Evolutionary conservation across 2,113 vertebrate species (phyloP), one percentile per base, ranked within the genome.

Genomic region (Prunella himalayana): DNA sequence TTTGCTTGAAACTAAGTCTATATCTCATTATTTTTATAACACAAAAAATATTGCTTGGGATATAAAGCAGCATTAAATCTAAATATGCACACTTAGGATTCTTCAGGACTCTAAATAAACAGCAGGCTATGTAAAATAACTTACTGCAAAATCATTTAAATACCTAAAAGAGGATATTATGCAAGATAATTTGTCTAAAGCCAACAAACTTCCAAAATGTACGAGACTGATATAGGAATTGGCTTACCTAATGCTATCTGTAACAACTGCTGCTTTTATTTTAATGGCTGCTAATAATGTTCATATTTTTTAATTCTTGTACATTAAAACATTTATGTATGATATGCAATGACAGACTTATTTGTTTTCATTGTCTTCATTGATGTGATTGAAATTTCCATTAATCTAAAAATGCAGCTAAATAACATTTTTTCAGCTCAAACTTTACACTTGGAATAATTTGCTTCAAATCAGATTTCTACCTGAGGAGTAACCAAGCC

Each of bases 11-110:
- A 92, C 64, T 64, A 86, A 75, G 76, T 57, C 88, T 92, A 61
- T 76, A 86, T 53, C 79, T 88, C 90, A 86, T 88, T 94, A 90
- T 72, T 90, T 95, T 91, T 68, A 70, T n/a, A 93, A 28, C 13
- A 71, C 41, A 53, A 86, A 92, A 91, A 77, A 20, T 8, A 28
- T 33, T 73, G 39, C 16, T 80, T 70, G 22, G 31, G 60, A 76
- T 71, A 78, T 66, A 90, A 91, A 90, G 25, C n/a, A 69, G 14
- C 49, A 63, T 75, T 81, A 54, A 37, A 56, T 60, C 72, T 84
- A 56, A 78, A 82, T 50, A 59, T 20, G 11, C 47, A 70, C 15
- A 6, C 33, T 76, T 54, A 79, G 0, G 3, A 68, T 71, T 81
- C 72, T 71, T 56, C 37, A 79, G n/a, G 24, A 72, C 13, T 51